Evolutionary conservation across 2,113 vertebrate genomes (phyloP).

Genomic region (Sylvietta virens): DNA sequence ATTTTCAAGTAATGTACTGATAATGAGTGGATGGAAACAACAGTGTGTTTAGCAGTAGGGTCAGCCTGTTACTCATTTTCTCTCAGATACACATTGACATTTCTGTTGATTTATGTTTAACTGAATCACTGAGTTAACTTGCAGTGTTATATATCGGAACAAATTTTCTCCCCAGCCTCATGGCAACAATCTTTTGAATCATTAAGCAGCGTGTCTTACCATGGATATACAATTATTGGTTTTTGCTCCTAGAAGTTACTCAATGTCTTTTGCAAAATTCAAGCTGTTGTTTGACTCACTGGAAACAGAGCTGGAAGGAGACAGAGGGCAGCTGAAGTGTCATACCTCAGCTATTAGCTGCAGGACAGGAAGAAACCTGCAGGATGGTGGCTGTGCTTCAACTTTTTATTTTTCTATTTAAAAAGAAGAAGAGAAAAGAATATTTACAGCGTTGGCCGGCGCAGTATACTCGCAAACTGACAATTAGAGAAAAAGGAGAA

Average conservation of each 20-base stretch:
- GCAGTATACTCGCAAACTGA: neutral
- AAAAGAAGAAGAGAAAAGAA: neutral
- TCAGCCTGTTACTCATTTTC: neutral
- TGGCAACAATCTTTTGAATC: neutral
- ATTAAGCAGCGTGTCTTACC: neutral
- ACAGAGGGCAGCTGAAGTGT: neutral
- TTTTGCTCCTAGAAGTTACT: neutral
- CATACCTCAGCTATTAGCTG: neutral
- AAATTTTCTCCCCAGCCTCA: neutral
- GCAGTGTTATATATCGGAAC: neutral
- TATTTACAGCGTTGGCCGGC: neutral
- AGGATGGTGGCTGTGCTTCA: neutral
- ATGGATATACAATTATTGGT: neutral
- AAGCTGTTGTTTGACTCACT: neutral
- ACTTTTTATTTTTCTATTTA: neutral
- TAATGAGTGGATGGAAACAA: neutral
- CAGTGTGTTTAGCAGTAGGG: neutral
- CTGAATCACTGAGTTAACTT: neutral
- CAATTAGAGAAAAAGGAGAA: neutral
- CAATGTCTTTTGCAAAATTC: neutral
- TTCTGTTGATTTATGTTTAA: neutral
- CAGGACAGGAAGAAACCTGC: neutral
- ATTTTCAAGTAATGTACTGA: neutral
- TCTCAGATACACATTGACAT: neutral
- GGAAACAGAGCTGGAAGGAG: neutral